Evolutionary conservation across 2,113 vertebrate species (phyloP).

Genomic region (Scophthalmus maximus): DNA sequence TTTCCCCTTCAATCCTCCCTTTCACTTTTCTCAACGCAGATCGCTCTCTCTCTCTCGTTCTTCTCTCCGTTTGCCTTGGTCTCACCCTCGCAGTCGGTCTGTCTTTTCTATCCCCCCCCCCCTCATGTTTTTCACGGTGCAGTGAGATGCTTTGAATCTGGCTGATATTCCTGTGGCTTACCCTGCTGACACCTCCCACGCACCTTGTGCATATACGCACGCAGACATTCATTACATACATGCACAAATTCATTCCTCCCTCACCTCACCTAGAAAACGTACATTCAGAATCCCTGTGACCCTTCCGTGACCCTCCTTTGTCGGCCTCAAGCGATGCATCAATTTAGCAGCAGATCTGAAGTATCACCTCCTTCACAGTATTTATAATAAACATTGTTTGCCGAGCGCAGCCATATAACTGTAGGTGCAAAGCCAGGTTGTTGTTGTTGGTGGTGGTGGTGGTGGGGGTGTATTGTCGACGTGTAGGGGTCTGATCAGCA

Average conservation of each 20-base stretch:
- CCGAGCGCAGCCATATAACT: conserved; percentile 17
- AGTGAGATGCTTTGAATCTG: conserved; percentile 43
- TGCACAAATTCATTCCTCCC: neutral
- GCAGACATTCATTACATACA: conserved; percentile 7
- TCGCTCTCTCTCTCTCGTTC: neutral
- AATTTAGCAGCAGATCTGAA: neutral
- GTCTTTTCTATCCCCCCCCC: neutral
- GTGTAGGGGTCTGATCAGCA: conserved; percentile 60
- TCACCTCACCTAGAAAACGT: neutral
- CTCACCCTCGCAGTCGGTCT: no score
- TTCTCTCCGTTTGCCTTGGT: neutral
- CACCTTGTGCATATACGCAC: conserved; percentile 20
- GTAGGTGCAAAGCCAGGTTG: conserved; percentile 42
- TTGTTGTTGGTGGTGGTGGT: no score
- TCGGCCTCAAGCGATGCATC: neutral
- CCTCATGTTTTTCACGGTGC: conserved; percentile 2
- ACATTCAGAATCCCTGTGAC: conserved; percentile 1
- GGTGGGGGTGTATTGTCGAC: conserved; percentile 21
- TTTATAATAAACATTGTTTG: conserved; percentile 23
- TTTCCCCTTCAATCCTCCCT: neutral
- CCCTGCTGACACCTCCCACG: conserved; percentile 64
- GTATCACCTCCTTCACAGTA: neutral
- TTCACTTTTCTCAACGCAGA: no score
- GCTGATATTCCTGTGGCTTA: conserved; percentile 49
- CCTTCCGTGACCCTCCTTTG: neutral